Conservation (phyloP, 1,140 invertebrate genomes). For the Oryctes rhinoceros region DNA sequence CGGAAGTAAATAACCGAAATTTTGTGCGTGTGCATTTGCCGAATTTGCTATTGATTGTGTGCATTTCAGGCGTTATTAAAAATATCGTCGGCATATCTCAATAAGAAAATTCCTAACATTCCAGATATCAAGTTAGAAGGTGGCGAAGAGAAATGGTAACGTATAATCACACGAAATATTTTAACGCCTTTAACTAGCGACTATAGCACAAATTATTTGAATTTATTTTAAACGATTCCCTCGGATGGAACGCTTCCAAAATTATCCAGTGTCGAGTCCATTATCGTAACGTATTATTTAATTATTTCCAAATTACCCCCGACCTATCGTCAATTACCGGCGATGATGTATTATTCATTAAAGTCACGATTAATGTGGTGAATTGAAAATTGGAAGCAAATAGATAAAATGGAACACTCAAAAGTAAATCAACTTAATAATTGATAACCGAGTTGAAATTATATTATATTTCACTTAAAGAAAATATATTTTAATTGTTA, state of each 20-base stretch:
- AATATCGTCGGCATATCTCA: slow-evolving; percentile 88
- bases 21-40: slow-evolving; percentile 23
- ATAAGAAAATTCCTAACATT: slow-evolving; percentile 91
- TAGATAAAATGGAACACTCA: too few species aligned
- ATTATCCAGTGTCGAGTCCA: not conserved
- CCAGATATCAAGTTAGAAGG: slow-evolving; percentile 88
- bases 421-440: too few species aligned
- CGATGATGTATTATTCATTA: too few species aligned
- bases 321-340: too few species aligned
- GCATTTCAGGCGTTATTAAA: slow-evolving; percentile 81
- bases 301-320: too few species aligned
- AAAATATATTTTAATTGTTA: not conserved
- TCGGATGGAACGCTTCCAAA: slow-evolving; percentile 8
- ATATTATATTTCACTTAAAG: not conserved
- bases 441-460: not conserved
- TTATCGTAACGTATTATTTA: slow-evolving; percentile 42
- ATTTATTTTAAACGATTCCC: slow-evolving; percentile 6
- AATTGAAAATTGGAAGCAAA: too few species aligned
- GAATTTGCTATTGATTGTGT: slow-evolving; percentile 45
- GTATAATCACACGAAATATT: slow-evolving; percentile 14
- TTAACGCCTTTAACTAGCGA: not conserved
- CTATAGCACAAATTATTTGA: slow-evolving; percentile 17
- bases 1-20: slow-evolving; percentile 74
- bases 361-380: too few species aligned
- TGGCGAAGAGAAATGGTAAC: slow-evolving; percentile 87